These are phyloP conservation scores for Aegithalos caudatus DNA, from an alignment of 2,113 vertebrate genomes.

Conservation along the genomic window DNA sequence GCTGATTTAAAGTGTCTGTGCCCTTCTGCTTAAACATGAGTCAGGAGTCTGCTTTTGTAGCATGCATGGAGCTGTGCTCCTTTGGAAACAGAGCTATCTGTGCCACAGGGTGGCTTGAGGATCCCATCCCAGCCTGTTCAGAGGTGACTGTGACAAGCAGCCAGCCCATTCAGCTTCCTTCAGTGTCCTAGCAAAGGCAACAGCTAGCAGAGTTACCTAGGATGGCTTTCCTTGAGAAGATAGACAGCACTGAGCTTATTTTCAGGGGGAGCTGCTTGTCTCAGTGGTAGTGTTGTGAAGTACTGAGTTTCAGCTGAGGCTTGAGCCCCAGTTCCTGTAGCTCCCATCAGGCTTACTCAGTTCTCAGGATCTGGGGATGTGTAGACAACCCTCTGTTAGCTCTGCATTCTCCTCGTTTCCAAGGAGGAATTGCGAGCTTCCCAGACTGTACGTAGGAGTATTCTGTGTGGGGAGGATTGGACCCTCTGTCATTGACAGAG, in stretches of 20 bases:
- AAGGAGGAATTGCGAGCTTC: constrained; percentile 41
- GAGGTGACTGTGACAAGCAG: not conserved
- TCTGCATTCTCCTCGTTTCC: constrained; percentile 36
- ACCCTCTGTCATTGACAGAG: constrained; percentile 53
- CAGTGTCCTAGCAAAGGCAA: not conserved
- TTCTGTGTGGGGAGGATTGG: constrained; percentile 15
- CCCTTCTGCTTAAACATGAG: not conserved
- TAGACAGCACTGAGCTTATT: not conserved
- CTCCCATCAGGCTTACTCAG: not conserved
- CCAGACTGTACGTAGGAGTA: constrained; percentile 62
- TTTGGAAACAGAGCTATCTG: not conserved
- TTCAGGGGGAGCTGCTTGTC: not conserved
- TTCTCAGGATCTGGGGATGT: not conserved
- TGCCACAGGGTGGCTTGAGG: not conserved
- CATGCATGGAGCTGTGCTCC: not conserved
- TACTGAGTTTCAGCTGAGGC: not conserved
- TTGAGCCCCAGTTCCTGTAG: not conserved
- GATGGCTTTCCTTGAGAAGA: not conserved
- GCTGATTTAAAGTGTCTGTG: not conserved
- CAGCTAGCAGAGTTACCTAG: not conserved
- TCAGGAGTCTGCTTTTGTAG: not conserved
- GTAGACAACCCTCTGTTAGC: constrained; percentile 9
- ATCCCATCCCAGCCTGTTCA: not conserved
- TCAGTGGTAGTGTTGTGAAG: not conserved
- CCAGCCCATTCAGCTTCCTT: not conserved